Evolutionary conservation across 1,140 invertebrate species (phyloP).

Genomic region (Camponotus pennsylvanicus): DNA sequence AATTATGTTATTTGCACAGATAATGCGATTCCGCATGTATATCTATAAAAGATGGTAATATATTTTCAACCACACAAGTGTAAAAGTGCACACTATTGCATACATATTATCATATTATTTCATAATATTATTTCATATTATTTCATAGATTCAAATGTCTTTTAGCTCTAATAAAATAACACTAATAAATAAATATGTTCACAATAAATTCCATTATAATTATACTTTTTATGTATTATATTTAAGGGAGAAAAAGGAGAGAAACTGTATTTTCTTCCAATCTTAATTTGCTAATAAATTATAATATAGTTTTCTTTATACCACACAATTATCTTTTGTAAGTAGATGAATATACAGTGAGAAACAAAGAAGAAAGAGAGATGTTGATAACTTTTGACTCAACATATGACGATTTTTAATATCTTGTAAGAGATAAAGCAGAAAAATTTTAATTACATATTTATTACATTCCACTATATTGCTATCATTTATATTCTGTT

Average conservation of each 20-base stretch:
- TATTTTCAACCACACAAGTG: constrained; percentile 35
- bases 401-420: neutral
- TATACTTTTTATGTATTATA: neutral
- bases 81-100: neutral
- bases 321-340: neutral
- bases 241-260: neutral
- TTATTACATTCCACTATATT: neutral
- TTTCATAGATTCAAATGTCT: neutral
- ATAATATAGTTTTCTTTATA: neutral
- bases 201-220: neutral
- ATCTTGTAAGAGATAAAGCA: neutral
- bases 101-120: neutral
- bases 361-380: neutral
- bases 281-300: neutral
- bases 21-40: neutral
- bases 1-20: constrained; percentile 39
- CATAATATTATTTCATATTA: neutral
- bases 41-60: neutral
- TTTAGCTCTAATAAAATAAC: neutral
- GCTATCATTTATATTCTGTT: neutral
- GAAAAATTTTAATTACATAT: neutral
- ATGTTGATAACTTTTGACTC: neutral
- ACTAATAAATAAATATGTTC: neutral
- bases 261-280: neutral
- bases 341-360: neutral